Evolutionary conservation across 2,113 vertebrate species (phyloP).

Genomic region (Stegastes partitus): DNA sequence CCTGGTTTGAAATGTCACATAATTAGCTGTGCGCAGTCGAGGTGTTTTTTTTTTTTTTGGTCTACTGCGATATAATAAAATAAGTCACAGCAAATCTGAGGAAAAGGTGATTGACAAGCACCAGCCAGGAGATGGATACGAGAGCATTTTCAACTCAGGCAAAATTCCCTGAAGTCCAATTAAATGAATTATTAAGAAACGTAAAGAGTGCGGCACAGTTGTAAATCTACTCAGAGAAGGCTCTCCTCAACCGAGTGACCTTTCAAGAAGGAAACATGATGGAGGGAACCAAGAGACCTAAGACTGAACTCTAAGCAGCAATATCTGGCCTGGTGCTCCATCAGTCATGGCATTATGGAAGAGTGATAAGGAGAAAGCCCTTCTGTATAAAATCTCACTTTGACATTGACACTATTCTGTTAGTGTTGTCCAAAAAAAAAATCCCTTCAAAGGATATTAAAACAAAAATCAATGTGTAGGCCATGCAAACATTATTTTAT

Average conservation of each 20-base stretch:
- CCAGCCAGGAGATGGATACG: neutral
- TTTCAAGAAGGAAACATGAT: neutral
- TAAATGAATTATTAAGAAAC: constrained; percentile 38
- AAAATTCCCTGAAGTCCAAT: constrained; percentile 3
- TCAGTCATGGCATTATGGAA: neutral
- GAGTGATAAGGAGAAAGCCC: neutral
- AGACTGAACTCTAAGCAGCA: neutral
- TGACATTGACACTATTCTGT: neutral
- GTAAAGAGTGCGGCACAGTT: constrained; percentile 2
- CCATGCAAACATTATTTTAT: neutral
- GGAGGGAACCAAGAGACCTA: neutral
- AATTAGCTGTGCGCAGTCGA: constrained; percentile 2
- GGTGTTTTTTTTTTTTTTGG: neutral
- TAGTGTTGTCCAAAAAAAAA: neutral
- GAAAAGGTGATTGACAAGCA: neutral
- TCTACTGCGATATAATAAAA: neutral
- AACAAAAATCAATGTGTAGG: neutral
- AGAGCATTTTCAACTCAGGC: constrained; percentile 1
- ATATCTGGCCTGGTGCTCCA: no score
- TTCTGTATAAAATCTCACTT: neutral
- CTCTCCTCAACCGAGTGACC: constrained; percentile 14
- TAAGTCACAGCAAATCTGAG: neutral
- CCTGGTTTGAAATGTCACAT: constrained; percentile 2
- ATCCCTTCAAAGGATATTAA: neutral
- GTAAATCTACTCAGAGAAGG: constrained; percentile 16